Base-by-base conservation (phyloP, 2,113 vertebrate species). In the Gymnarchus niloticus region DNA sequence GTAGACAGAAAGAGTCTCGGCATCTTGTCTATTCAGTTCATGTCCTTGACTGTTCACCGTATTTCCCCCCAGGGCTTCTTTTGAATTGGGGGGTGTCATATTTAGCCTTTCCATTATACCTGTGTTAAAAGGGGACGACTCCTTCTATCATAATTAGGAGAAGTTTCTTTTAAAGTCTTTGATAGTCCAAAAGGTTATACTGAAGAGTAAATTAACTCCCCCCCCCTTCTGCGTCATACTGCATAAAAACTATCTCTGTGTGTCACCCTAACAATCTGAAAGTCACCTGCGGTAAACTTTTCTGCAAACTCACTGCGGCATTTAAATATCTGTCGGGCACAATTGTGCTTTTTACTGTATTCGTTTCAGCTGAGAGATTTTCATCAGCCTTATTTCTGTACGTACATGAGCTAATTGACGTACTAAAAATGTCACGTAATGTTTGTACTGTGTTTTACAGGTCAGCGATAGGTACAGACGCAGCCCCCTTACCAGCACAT, bases 91-190 rank as follows among this genome's bases (percentile, higher is more conserved):
- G 84, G 69, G 69, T 54, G 69, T 33, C 19, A 41, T 78, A 77
- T 85, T 56, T 77, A 84, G 21, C 83, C 57, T 69, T 69, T 69
- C 48, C 54, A 51, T 65, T 84, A 69, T 84, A 69, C 61, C 61
- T 84, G 83, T 69, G 46, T 49, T 49, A 82, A 82, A 82, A 82
- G 80, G 51, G 80, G 80, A 37, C 33, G 57, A 25, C 54, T 69
- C 59, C 49, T 84, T 46, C 83, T 65, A 3, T 57, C 33, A 59
- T 83, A 83, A 83, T 83, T 83, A 73, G 56, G 44, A 46, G 59
- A 73, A 84, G 57, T 52, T 52, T 82, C 85, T 61, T 82, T 48
- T 23, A 65, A 81, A 56, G 77, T 85, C 54, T 81, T 57, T 85
- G 37, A 59, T 49, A 23, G 52, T 81, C 37, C 54, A 52, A 81